These are phyloP conservation scores for Bagarius yarrelli DNA, from an alignment of 2,113 vertebrate species.

Conservation along the genomic window DNA sequence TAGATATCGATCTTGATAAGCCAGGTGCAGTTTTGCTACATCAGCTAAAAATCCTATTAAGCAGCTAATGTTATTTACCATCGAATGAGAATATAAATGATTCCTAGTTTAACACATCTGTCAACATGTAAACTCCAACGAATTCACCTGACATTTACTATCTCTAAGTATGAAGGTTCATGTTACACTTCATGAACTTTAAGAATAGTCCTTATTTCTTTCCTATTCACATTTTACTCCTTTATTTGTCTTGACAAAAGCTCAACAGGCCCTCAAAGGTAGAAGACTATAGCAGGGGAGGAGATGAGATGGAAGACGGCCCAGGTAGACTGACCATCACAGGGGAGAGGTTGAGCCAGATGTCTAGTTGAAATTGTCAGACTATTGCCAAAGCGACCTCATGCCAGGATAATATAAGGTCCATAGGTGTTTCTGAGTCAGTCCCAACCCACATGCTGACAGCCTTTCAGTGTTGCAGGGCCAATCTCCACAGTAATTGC, in stretches of 20 bases:
- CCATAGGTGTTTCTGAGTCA: conserved; percentile 90
- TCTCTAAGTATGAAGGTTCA: background rate
- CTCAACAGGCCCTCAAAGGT: conserved; percentile 6
- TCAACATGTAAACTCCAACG: background rate
- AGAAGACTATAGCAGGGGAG: conserved; percentile 61
- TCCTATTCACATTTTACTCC: conserved; percentile 4
- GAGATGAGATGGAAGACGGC: conserved; percentile 68
- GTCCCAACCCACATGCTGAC: conserved; percentile 87
- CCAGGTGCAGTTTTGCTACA: background rate
- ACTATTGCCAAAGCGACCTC: conserved; percentile 84
- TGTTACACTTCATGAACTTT: background rate
- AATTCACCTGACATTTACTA: background rate
- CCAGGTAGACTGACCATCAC: conserved; percentile 85
- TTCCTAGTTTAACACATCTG: background rate
- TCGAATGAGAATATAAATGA: background rate
- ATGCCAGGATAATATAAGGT: conserved; percentile 88
- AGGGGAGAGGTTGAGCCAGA: conserved; percentile 79
- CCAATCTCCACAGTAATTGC: conserved; percentile 85
- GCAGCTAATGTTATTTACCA: background rate
- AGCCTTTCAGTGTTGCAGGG: conserved; percentile 86
- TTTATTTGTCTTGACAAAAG: conserved; percentile 28
- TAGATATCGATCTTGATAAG: background rate
- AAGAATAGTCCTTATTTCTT: conserved; percentile 11
- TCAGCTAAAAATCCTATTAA: background rate
- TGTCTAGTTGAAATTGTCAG: conserved; percentile 84